Percentiles rank a stretch among this genome's conserved stretches.
These are phyloP conservation scores for Ooceraea biroi DNA, from an alignment of 1,140 invertebrate species.

Conservation along the genomic window DNA sequence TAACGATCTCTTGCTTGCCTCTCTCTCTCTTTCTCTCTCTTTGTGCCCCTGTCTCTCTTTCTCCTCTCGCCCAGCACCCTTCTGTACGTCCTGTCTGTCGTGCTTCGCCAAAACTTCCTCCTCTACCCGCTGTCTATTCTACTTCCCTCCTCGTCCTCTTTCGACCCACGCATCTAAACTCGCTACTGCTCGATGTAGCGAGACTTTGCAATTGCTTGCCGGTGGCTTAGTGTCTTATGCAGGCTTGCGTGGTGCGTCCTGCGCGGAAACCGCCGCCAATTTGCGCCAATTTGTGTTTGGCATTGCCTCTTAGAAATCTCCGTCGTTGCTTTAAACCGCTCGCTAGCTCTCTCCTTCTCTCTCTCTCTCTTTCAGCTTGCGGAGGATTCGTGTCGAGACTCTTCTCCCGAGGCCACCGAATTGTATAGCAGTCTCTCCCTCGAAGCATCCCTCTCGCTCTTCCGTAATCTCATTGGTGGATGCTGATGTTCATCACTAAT, in stretches of 20 bases:
- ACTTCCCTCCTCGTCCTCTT: conserved; percentile 50
- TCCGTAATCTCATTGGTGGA: conserved; percentile 1
- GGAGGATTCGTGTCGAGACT: not conserved
- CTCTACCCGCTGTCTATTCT: conserved; percentile 58
- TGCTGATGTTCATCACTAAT: conserved; percentile 37
- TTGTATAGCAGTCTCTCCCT: conserved; percentile 20
- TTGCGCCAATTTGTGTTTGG: conserved; percentile 84
- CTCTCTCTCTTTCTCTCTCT: conserved; percentile 56
- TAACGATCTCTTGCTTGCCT: conserved; percentile 78
- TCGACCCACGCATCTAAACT: conserved; percentile 63
- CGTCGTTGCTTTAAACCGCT: conserved; percentile 63
- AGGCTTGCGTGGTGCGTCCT: conserved; percentile 71
- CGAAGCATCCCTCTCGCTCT: conserved; percentile 12
- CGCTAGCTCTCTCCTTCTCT: conserved; percentile 42
- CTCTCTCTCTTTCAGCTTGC: conserved; percentile 28
- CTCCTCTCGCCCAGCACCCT: not conserved
- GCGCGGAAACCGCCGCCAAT: conserved; percentile 83
- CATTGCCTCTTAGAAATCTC: conserved; percentile 83
- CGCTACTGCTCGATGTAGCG: conserved; percentile 77
- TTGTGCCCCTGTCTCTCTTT: conserved; percentile 30
- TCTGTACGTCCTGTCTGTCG: conserved; percentile 32
- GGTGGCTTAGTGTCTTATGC: conserved; percentile 83
- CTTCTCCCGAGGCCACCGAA: conserved; percentile 27
- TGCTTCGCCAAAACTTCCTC: conserved; percentile 43
- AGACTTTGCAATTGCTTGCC: conserved; percentile 85